phyloP scores from a whole-genome alignment of 2,888 invertebrate species.

The Metellina segmentata region DNA sequence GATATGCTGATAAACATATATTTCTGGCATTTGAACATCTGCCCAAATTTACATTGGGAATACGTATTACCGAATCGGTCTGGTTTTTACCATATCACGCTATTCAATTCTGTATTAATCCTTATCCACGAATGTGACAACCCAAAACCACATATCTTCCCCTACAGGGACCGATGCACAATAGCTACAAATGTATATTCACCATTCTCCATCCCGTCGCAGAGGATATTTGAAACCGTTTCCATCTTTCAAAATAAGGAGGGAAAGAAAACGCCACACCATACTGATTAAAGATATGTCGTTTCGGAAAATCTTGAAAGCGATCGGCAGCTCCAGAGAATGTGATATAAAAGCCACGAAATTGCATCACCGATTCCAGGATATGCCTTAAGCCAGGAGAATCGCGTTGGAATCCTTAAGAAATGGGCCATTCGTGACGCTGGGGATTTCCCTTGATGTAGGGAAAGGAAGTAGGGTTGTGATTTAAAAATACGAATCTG shows the following conservation, averaged over 20 bases:
- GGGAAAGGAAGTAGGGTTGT: neutral
- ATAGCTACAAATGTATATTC: neutral
- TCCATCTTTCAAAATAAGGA: slow-evolving; percentile 2
- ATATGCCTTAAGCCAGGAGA: slow-evolving; percentile 45
- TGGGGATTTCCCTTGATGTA: slow-evolving; percentile 43
- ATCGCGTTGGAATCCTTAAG: slow-evolving; percentile 37
- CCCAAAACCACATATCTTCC: neutral
- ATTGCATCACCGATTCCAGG: slow-evolving; percentile 59
- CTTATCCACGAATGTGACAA: neutral
- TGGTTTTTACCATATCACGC: no score
- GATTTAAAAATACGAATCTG: slow-evolving; percentile 53
- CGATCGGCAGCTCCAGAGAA: slow-evolving; percentile 3
- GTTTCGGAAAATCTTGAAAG: slow-evolving; percentile 18
- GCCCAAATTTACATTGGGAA: no score
- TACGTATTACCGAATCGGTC: no score
- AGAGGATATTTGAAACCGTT: neutral
- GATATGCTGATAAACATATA: no score
- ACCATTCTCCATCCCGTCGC: neutral
- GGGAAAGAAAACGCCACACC: neutral
- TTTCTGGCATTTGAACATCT: no score
- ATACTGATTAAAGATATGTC: neutral
- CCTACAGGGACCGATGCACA: neutral
- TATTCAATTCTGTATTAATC: no score
- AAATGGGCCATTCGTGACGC: slow-evolving; percentile 38
- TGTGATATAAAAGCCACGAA: slow-evolving; percentile 51